These are phyloP conservation scores for Scaeva pyrastri DNA, from an alignment of 2,888 invertebrate genomes.

Conservation along the genomic window DNA sequence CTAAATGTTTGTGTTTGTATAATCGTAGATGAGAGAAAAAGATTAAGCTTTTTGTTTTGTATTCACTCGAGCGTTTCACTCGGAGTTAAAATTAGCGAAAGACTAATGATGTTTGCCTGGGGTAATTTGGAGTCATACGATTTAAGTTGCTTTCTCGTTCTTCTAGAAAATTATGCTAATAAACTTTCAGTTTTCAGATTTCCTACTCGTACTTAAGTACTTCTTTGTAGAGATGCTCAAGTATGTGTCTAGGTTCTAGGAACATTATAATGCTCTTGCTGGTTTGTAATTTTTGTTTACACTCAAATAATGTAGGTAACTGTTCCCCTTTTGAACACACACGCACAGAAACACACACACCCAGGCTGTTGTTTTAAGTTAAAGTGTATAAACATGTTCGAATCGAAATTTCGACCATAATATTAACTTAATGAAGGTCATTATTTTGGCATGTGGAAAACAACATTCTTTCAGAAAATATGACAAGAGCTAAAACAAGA, in stretches of 20 bases:
- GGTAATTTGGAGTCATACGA: neutral
- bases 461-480: too few species aligned
- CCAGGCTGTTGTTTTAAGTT: neutral
- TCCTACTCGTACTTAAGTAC: neutral
- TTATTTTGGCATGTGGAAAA: neutral
- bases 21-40: neutral
- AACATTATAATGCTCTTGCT: too few species aligned
- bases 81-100: neutral
- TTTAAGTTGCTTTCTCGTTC: conserved; percentile 1
- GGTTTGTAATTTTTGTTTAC: neutral
- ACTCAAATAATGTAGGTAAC: neutral
- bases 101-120: neutral
- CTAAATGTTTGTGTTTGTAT: neutral
- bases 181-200: neutral
- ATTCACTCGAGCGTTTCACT: conserved; percentile 7
- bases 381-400: neutral
- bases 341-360: neutral
- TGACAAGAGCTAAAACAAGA: too few species aligned
- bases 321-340: neutral
- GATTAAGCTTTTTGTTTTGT: neutral
- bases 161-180: conserved; percentile 2
- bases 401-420: neutral
- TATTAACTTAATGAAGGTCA: neutral
- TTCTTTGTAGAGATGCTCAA: neutral
- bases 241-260: too few species aligned